Evolutionary conservation across 2,888 invertebrate genomes (phyloP).

Genomic region (Sussaba pulchella): DNA sequence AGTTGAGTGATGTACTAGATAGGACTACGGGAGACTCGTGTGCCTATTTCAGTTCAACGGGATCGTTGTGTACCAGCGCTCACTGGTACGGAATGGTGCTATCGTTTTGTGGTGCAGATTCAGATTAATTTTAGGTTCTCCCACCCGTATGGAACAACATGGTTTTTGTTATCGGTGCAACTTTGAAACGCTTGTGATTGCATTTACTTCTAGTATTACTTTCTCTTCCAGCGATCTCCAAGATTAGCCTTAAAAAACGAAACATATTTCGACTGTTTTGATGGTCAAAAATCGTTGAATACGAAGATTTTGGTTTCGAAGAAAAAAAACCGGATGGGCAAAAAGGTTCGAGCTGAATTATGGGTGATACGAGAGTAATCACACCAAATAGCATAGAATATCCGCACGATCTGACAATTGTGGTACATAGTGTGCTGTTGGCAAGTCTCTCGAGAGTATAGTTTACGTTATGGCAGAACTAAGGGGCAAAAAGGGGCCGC

Average conservation of each 20-base stretch:
- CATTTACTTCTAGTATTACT: no score
- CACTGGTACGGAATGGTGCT: not conserved
- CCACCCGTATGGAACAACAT: no score
- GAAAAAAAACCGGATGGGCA: not conserved
- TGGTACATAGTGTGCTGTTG: conserved; percentile 10
- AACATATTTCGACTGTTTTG: no score
- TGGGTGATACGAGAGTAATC: not conserved
- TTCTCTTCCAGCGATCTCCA: no score
- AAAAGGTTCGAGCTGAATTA: not conserved
- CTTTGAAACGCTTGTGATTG: no score
- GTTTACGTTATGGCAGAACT: conserved; percentile 44
- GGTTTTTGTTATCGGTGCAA: no score
- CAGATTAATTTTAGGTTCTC: no score
- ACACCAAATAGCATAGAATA: not conserved
- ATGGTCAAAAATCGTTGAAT: not conserved
- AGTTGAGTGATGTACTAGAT: not conserved
- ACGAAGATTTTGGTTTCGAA: not conserved
- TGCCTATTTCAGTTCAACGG: conserved; percentile 13
- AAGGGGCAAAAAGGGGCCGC: conserved; percentile 37
- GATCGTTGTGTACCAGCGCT: not conserved
- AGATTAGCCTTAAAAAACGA: no score
- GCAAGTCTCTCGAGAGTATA: conserved; percentile 17
- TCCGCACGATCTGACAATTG: not conserved
- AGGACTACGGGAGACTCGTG: not conserved
- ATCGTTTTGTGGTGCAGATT: not conserved